Base-by-base conservation (phyloP, 2,113 vertebrate species). In the Dicentrarchus labrax region DNA sequence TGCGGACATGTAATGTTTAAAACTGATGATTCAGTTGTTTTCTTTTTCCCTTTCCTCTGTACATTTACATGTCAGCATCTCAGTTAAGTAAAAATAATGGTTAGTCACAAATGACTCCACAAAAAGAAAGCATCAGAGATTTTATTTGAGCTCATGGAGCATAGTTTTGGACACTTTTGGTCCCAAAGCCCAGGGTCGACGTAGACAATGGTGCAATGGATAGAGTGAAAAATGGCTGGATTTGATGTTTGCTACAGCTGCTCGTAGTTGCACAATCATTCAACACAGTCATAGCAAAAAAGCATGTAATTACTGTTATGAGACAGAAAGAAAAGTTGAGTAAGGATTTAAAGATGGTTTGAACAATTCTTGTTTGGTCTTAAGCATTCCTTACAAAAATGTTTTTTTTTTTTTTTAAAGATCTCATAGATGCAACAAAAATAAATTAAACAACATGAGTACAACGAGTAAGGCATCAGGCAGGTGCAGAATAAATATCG, bases 381-480 rank as follows among this genome's bases (percentile, higher is more conserved):
- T 41, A 39, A 72, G 48, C 57, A 61, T 24, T 68, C 71, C 54
- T 77, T 86, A 83, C 48, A 78, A 88, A 80, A 47, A 85, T 43
- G 54, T 8, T 59, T 45, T 48, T 86, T 69, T 47, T 48, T 48
- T 87, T 72, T 47, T 47, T 47, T 47, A 81, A 80, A 76, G 47
- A 78, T 38, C 30, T 50, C 77, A 73, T 24, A 76, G 50, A 77
- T 68, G 74, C 70, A 85, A 62, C 71, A 67, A 78, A 82, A 83
- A 78, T 72, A 87, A 87, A 76, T 70, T 47, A 82, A 91, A 83
- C 65, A 70, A 75, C 45, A 80, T 76, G 84, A 86, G 65, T 69
- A 86, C 61, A 73, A 89, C 72, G 51, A 89, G 86, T 95, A 96
- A 96, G 94, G 95, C 94, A 93, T 93, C 81, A 88, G 89, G 94